These are phyloP conservation scores for Uria aalge DNA, from an alignment of 2,113 vertebrate species.

Conservation along the genomic window DNA sequence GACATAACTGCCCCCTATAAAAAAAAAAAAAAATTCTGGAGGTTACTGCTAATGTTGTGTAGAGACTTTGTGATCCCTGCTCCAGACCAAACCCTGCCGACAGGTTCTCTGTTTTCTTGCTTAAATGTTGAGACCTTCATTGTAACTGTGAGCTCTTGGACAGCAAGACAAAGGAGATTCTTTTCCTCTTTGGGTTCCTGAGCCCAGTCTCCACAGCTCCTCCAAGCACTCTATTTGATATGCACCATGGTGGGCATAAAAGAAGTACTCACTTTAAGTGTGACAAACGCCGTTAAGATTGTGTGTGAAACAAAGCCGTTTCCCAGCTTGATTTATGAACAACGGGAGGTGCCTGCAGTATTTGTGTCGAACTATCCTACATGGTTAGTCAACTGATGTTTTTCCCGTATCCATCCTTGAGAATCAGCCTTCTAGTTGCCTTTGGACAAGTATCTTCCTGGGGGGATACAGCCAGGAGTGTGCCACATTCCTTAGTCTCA, in stretches of 20 bases:
- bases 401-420: neutral
- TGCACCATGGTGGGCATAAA: neutral
- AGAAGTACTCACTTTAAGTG: neutral
- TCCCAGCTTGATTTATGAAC: neutral
- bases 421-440: neutral
- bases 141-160: neutral
- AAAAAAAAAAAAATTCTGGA: neutral
- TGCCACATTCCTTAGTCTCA: neutral
- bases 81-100: neutral
- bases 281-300: neutral
- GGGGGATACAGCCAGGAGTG: accelerated
- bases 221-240: neutral
- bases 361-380: neutral
- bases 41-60: neutral
- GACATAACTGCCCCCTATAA: neutral
- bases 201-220: neutral
- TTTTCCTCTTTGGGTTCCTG: neutral
- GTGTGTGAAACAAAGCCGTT: neutral
- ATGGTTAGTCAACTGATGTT: neutral
- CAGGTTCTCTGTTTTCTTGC: neutral
- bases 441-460: neutral
- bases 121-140: neutral
- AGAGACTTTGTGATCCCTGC: neutral
- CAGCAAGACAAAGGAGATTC: neutral
- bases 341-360: neutral